These are phyloP conservation scores for Lymantria monacha DNA, from an alignment of 2,888 invertebrate genomes.

Conservation along the genomic window DNA sequence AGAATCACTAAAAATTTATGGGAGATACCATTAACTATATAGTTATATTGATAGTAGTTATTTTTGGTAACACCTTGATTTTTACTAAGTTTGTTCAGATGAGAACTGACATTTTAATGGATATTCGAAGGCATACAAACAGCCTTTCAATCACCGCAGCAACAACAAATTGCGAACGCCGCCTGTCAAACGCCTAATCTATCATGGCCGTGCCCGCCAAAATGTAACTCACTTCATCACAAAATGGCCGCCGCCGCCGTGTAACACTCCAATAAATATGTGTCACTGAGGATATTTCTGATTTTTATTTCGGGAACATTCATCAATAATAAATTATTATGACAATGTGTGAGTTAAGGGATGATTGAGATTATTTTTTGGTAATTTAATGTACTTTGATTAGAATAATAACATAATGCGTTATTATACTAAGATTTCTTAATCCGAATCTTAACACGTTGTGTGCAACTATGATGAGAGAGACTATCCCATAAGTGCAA, in stretches of 20 bases:
- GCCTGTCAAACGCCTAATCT: conserved; percentile 54
- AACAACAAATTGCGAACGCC: conserved; percentile 44
- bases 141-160: conserved; percentile 31
- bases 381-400: neutral
- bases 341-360: neutral
- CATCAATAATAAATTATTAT: conserved; percentile 20
- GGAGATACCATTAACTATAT: no score
- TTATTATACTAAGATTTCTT: no score
- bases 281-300: conserved; percentile 24
- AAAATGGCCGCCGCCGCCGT: conserved; percentile 38
- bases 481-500: no score
- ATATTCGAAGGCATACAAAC: conserved; percentile 3
- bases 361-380: neutral
- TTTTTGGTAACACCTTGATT: no score
- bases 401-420: no score
- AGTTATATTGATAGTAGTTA: no score
- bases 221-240: conserved; percentile 48
- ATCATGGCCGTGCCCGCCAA: conserved; percentile 54
- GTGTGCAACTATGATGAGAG: no score
- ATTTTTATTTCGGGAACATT: conserved; percentile 16
- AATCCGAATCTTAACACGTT: no score
- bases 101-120: neutral
- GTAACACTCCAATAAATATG: conserved; percentile 27
- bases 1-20: no score
- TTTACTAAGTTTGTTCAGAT: no score